phyloP scores from a whole-genome alignment of 2,113 vertebrate species.

The Eurypyga helias region DNA sequence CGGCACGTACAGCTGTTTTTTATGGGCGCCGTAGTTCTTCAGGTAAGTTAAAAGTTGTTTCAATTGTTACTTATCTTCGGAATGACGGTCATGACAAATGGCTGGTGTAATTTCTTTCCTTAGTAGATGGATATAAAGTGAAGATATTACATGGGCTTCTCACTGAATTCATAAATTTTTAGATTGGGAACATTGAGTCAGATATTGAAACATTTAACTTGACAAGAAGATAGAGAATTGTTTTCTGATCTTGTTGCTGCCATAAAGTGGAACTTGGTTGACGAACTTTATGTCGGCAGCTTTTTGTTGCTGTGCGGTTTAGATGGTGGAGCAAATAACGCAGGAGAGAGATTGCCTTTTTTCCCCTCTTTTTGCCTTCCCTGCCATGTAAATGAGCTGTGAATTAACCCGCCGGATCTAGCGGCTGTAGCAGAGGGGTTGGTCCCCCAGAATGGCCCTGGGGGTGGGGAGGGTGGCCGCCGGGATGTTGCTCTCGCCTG shows the following conservation, averaged over 20 bases:
- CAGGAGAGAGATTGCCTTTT: not conserved
- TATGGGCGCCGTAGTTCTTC: constrained; percentile 46
- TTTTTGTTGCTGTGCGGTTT: not conserved
- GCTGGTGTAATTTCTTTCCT: constrained; percentile 71
- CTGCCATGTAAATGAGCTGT: accelerated
- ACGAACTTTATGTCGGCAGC: constrained; percentile 26
- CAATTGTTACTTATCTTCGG: constrained; percentile 65
- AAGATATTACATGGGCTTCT: constrained; percentile 47
- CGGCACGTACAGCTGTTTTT: constrained; percentile 40
- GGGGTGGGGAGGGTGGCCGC: not conserved
- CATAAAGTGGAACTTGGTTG: not conserved
- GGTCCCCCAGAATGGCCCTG: accelerated
- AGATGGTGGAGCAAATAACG: not conserved
- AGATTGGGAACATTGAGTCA: constrained; percentile 55
- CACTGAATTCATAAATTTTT: constrained; percentile 67
- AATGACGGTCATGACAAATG: constrained; percentile 70
- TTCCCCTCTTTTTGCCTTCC: not conserved
- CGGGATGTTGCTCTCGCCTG: accelerated
- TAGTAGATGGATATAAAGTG: constrained; percentile 56
- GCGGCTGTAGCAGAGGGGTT: accelerated
- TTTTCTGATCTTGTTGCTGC: constrained; percentile 58
- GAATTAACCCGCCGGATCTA: not conserved
- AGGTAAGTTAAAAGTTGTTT: constrained; percentile 69
- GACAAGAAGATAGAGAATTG: constrained; percentile 68
- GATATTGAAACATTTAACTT: constrained; percentile 66